Conservation (phyloP, 2,888 invertebrate genomes). For the Polyploca ridens region DNA sequence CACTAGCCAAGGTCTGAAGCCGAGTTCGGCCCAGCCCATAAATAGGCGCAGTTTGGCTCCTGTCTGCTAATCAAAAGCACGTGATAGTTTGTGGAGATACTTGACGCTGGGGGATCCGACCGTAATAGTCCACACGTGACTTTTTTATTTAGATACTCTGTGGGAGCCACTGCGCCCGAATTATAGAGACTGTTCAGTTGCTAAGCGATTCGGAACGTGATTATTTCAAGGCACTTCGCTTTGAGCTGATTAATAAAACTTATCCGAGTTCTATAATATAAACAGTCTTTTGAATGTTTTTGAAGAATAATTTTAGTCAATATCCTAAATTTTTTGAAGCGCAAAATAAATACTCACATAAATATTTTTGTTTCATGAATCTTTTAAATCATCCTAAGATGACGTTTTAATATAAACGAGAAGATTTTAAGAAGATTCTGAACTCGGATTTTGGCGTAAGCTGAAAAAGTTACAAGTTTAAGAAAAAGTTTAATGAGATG, state of each 20-base stretch:
- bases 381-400: not conserved
- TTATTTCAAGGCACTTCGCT: not conserved
- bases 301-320: too few species aligned
- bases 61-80: conserved; percentile 51
- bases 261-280: not conserved
- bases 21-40: conserved; percentile 31
- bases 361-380: not conserved
- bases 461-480: not conserved
- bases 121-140: conserved; percentile 36
- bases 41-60: conserved; percentile 53
- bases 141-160: conserved; percentile 11
- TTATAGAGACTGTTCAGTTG: not conserved
- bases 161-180: not conserved
- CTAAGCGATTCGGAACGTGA: not conserved
- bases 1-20: not conserved
- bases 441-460: not conserved
- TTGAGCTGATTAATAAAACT: not conserved
- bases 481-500: conserved; percentile 8
- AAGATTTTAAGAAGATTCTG: not conserved
- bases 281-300: too few species aligned
- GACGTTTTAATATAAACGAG: not conserved
- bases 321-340: too few species aligned
- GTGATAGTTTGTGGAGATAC: conserved; percentile 46
- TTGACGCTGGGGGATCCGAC: conserved; percentile 33
- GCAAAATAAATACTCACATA: too few species aligned